Evolutionary conservation across 2,113 vertebrate genomes (phyloP).

Genomic region (Bubalus kerabau): DNA sequence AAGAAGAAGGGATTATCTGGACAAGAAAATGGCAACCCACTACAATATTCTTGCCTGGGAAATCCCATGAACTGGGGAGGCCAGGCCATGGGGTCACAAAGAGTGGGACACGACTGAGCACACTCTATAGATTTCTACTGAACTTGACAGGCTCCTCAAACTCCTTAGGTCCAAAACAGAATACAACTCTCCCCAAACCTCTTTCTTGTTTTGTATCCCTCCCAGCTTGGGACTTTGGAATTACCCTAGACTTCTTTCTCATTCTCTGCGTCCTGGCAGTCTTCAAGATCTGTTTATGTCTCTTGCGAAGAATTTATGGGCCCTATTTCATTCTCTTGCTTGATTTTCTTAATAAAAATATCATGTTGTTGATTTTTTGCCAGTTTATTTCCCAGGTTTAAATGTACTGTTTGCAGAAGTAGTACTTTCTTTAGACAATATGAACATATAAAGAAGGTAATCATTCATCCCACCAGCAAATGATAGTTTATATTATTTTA

Average conservation of each 20-base stretch:
- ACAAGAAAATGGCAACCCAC: not conserved
- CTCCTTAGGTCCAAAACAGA: not conserved
- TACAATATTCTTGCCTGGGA: not conserved
- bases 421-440: not conserved
- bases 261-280: not conserved
- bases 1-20: not conserved
- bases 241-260: fast-evolving
- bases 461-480: not conserved
- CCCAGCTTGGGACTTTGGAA: not conserved
- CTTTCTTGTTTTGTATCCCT: not conserved
- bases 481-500: not conserved
- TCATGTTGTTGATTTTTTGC: not conserved
- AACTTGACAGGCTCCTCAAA: not conserved
- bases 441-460: not conserved
- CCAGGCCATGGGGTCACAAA: not conserved
- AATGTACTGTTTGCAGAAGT: not conserved
- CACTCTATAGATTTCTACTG: not conserved
- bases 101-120: not conserved
- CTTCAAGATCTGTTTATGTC: not conserved
- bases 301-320: not conserved
- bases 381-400: not conserved
- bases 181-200: not conserved
- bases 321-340: not conserved
- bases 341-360: not conserved
- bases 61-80: not conserved